These are phyloP conservation scores for Eubucco bourcierii DNA, from an alignment of 2,113 vertebrate species.

Conservation along the genomic window DNA sequence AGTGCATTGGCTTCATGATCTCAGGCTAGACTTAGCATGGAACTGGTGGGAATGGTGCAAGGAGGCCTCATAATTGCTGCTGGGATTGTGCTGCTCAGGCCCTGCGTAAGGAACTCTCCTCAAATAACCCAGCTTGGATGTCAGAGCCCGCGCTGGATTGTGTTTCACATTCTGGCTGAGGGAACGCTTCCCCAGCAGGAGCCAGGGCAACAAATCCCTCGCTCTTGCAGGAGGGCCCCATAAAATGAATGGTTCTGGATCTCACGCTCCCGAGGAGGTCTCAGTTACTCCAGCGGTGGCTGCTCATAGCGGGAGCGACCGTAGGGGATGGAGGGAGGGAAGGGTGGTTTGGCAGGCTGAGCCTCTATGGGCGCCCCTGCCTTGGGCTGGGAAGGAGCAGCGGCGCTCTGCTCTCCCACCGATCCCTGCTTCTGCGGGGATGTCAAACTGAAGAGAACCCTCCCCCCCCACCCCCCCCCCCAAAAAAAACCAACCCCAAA, in stretches of 20 bases:
- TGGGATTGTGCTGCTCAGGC: constrained; percentile 23
- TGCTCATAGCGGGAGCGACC: not conserved
- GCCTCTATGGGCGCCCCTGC: not conserved
- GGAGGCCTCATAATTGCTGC: constrained; percentile 20
- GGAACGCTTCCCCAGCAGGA: constrained; percentile 58
- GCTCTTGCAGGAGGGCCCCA: constrained; percentile 59
- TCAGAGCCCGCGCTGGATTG: constrained; percentile 50
- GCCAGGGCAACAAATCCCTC: constrained; percentile 62
- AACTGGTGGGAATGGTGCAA: constrained; percentile 14
- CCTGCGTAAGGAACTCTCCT: constrained; percentile 24
- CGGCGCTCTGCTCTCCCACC: not conserved
- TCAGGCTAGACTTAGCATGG: constrained; percentile 5
- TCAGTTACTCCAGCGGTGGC: constrained; percentile 22
- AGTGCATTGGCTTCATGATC: not conserved
- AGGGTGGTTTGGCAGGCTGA: constrained; percentile 24
- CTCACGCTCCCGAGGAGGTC: constrained; percentile 65
- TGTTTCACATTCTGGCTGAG: constrained; percentile 62
- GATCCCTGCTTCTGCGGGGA: not conserved
- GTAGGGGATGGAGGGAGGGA: not conserved
- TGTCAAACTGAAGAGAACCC: not conserved
- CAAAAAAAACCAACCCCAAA: no score
- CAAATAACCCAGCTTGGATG: constrained; percentile 69
- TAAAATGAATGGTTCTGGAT: constrained; percentile 66
- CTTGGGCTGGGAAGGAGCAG: not conserved
- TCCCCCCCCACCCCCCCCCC: no score